Base-by-base conservation (phyloP, 2,888 invertebrate genomes). In the Neelides folsomi region DNA sequence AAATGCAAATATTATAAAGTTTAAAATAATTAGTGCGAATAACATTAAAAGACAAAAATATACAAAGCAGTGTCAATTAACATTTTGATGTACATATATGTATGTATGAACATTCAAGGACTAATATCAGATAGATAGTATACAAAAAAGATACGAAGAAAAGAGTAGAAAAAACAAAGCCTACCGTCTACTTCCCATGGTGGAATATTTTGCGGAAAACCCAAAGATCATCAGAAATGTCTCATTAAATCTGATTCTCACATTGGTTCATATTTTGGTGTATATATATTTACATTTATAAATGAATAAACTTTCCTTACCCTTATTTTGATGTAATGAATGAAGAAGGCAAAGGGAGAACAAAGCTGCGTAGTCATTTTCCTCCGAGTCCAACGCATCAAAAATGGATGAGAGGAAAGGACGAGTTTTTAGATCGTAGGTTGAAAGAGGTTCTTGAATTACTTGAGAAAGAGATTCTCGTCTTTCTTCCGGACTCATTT, bases 301-400 rank as follows among this genome's bases (percentile, higher is more conserved):
- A n/a, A n/a, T n/a, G n/a, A n/a, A n/a, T n/a, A n/a, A n/a, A n/a
- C n/a, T n/a, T n/a, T n/a, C n/a, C 72, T 72, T 73, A 94, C 97
- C 94, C 80, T 81, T 79, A 73, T 97, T 98, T 69, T 86, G 86
- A 55, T 86, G 86, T 71, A 97, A 79, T 12, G 95, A 92, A 70
- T 92, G 93, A 39, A 97, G 77, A 54, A 97, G 75, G 71, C 93
- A 89, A 13, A 97, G 75, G 3, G 86, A 83, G 70, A 95, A 88
- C 54, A 98, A 74, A 6, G 94, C 83, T 43, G 86, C 80, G 69
- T 97, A 95, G 74, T 98, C 97, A 71, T 94, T 94, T 68, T 93
- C 92, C 10, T 76, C 77, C 68, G 90, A 89, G 67, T 88, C 86
- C 62, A 97, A 74, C 0, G 90, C 83, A 65, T 84, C 82, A 55